Evolutionary conservation across 2,113 vertebrate genomes (phyloP), one percentile per base, ranked within the genome.

Genomic region (Murina feae): DNA sequence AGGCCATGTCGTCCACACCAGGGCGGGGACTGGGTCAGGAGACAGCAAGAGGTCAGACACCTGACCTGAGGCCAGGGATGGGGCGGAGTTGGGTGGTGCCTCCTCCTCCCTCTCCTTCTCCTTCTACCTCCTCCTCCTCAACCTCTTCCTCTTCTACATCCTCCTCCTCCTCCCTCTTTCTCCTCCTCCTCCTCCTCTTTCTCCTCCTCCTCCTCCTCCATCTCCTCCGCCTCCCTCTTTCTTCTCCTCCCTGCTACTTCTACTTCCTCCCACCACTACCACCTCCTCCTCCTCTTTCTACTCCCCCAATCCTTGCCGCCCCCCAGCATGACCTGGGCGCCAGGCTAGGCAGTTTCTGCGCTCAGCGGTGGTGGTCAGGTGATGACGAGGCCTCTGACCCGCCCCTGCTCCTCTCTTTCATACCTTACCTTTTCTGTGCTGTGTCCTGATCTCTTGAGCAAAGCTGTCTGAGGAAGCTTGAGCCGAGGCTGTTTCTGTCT

Each of bases 321-420:
- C 25, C 35, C 60, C 44, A 1, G 20, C 4, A 4, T 28, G 35
- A 30, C 35, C 44, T 5, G 23, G 6, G 44, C 0, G 4, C 2
- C 3, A 5, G 32, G 53, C 49, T 0, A 1, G 20, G 51, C 14
- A 4, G 60, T 21, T 7, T 25, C 79, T 37, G 28, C 2, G 12
- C 49, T 30, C 11, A 2, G 32, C 0, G 18, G 60, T 28, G 28
- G 18, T 4, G 13, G 14, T 1, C 16, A 6, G 42, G 14, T 2
- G 28, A 4, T 30, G 8, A 10, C 6, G 13, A 1, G 11, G 35
- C 60, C 18, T 37, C 37, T 4, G 14, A 21, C 76, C 51, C 3
- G 10, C 4, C 11, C 42, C 55, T 0, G 5, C 32, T 6, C 11
- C 47, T 23, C 47, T 23, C 11, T 0, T 17, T 20, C 47, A 1